Evolutionary conservation across 2,888 invertebrate species (phyloP).

Genomic region (Osedax fenrisi): DNA sequence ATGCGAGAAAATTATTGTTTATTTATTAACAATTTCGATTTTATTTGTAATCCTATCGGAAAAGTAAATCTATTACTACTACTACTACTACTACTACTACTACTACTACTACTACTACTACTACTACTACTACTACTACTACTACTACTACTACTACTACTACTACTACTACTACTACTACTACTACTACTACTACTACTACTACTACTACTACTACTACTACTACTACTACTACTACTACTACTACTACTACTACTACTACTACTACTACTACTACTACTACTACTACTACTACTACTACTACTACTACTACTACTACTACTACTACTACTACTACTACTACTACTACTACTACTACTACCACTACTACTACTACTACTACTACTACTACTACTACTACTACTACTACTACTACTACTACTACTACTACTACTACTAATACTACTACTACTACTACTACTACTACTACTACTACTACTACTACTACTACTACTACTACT

Average conservation of each 20-base stretch:
- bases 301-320: slow-evolving; percentile 34
- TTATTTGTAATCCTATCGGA: no score
- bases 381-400: slow-evolving; percentile 30
- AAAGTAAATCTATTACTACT: slow-evolving; percentile 11
- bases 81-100: slow-evolving; percentile 8
- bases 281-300: slow-evolving; percentile 32
- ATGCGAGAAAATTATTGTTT: no score
- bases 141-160: slow-evolving; percentile 8
- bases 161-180: slow-evolving; percentile 12
- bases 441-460: no score
- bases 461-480: no score
- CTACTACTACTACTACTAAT: no score
- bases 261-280: slow-evolving; percentile 32
- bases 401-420: slow-evolving; percentile 28
- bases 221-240: slow-evolving; percentile 27
- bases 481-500: no score
- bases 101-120: slow-evolving; percentile 3
- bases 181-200: slow-evolving; percentile 19
- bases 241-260: slow-evolving; percentile 31
- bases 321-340: slow-evolving; percentile 34
- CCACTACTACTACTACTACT: slow-evolving; percentile 26
- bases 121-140: slow-evolving; percentile 15
- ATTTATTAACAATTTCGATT: no score
- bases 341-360: slow-evolving; percentile 30
- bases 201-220: slow-evolving; percentile 19